Percentiles rank a stretch among this genome's conserved stretches.
Conservation (phyloP, 2,888 invertebrate genomes). For the Prosapia bicincta region DNA sequence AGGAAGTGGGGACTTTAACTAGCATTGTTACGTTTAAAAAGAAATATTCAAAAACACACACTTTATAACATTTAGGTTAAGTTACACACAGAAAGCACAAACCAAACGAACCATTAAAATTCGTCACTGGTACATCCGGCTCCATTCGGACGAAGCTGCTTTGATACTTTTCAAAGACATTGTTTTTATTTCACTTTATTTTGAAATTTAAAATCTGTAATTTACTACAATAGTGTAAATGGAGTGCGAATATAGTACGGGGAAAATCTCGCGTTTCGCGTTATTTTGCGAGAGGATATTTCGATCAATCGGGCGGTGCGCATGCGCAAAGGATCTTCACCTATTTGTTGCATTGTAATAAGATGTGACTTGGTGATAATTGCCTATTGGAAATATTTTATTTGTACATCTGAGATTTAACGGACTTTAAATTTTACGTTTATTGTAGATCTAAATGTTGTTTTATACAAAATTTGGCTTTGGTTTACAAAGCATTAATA, state of each 20-base stretch:
- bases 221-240: not conserved
- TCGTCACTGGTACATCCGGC: not conserved
- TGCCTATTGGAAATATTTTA: too few species aligned
- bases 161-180: not conserved
- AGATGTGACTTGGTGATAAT: too few species aligned
- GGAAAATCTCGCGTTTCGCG: not conserved
- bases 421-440: too few species aligned
- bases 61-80: not conserved
- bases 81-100: not conserved
- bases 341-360: too few species aligned
- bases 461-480: too few species aligned
- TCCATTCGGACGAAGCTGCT: not conserved
- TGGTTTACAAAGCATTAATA: too few species aligned
- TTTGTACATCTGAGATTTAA: too few species aligned
- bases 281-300: not conserved
- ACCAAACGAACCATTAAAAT: not conserved
- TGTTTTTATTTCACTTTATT: not conserved
- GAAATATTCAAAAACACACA: not conserved
- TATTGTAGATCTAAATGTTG: too few species aligned
- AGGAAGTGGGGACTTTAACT: constrained; percentile 17
- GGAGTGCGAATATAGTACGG: not conserved
- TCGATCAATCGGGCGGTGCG: not conserved
- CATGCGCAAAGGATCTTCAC: too few species aligned
- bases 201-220: not conserved
- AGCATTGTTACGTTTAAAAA: not conserved